A percentile compares a stretch with the other conserved stretches of the same genome.
Evolutionary conservation across 2,797 vertebrate genomes (phyloP).

Genomic region (Hippoglossus hippoglossus): DNA sequence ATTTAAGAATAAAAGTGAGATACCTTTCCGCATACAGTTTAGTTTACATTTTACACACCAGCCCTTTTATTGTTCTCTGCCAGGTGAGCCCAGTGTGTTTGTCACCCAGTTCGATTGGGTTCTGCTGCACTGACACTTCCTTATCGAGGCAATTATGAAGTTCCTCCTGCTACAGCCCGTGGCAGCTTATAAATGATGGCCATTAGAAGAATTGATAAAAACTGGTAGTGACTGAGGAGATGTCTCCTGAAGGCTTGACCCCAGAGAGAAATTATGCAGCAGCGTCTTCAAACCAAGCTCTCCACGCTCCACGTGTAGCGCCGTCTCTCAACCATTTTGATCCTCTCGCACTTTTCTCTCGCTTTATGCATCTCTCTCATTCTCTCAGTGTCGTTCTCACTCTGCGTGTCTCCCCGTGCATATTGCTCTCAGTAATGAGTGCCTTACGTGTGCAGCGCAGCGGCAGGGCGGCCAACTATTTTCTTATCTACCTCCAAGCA

Average conservation of each 20-base stretch:
- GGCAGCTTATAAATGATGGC: constrained; percentile 30
- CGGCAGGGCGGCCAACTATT: constrained; percentile 51
- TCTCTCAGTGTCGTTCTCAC: constrained; percentile 35
- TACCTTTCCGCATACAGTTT: neutral
- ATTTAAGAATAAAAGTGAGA: neutral
- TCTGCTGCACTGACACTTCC: neutral
- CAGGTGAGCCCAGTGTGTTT: neutral
- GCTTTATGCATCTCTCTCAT: constrained; percentile 19
- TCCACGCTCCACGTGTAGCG: constrained; percentile 15
- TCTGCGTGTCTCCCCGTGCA: constrained; percentile 60
- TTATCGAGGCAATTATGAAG: constrained; percentile 7
- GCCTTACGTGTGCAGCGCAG: constrained; percentile 55
- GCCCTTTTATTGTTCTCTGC: neutral
- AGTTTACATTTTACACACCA: neutral
- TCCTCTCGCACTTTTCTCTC: constrained; percentile 39
- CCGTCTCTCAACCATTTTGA: constrained; percentile 27
- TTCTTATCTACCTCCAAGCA: constrained; percentile 75
- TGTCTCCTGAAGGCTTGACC: constrained; percentile 58
- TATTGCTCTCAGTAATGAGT: constrained; percentile 71
- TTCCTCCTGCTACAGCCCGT: constrained; percentile 1
- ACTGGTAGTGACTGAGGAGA: constrained; percentile 42
- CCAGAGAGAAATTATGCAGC: constrained; percentile 37
- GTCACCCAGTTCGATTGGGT: neutral
- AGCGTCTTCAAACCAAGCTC: constrained; percentile 39
- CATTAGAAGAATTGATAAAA: constrained; percentile 51